These are phyloP conservation scores for Cygnus buccinator DNA, from an alignment of 2,113 vertebrate genomes.

Conservation along the genomic window DNA sequence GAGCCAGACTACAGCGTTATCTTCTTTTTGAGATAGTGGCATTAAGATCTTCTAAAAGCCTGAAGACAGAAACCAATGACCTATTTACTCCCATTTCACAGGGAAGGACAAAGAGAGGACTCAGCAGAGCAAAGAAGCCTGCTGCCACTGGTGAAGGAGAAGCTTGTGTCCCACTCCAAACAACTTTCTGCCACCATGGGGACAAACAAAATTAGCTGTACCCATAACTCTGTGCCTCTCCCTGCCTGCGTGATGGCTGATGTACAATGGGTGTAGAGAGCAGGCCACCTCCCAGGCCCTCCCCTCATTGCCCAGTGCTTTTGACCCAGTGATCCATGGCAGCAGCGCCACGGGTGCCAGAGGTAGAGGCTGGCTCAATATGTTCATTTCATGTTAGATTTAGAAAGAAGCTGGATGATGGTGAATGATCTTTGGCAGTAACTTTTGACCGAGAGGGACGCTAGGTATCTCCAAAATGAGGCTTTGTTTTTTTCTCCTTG, in stretches of 20 bases:
- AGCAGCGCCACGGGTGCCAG: background rate
- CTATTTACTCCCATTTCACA: background rate
- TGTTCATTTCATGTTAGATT: background rate
- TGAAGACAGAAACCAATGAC: background rate
- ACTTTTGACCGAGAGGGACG: background rate
- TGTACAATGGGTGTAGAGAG: accelerated
- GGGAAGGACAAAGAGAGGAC: background rate
- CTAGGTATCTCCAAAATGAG: background rate
- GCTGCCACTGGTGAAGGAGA: background rate
- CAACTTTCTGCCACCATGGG: background rate
- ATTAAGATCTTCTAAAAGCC: conserved; percentile 14
- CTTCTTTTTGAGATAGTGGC: conserved; percentile 14
- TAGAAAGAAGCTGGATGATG: background rate
- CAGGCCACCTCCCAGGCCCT: background rate
- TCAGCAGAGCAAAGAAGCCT: background rate
- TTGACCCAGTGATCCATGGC: accelerated
- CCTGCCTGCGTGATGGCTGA: accelerated
- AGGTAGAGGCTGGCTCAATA: background rate
- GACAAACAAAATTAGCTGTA: background rate
- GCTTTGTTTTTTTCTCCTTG: background rate
- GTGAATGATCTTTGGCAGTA: background rate
- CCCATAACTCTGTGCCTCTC: background rate
- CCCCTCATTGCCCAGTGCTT: accelerated
- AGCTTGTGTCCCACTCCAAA: background rate
- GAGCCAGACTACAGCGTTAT: conserved; percentile 16